Percentiles rank a stretch among this genome's conserved stretches.
Evolutionary conservation across 2,888 invertebrate genomes (phyloP).

Genomic region (Pyrgus malvae): DNA sequence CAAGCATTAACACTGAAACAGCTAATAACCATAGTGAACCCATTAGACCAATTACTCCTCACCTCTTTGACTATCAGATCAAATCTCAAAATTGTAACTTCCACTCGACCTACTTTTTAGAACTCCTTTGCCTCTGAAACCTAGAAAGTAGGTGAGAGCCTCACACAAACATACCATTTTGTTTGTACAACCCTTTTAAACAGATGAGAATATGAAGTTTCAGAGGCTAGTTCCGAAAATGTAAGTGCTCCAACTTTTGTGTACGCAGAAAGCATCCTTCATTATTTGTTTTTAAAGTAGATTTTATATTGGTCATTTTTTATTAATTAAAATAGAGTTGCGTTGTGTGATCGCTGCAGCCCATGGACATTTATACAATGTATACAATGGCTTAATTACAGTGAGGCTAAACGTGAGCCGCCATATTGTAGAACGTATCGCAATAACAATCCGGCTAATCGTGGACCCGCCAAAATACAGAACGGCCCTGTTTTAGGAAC

Average conservation of each 20-base stretch:
- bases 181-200: slow-evolving; percentile 19
- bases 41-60: no score
- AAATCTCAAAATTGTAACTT: slow-evolving; percentile 9
- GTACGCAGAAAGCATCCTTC: slow-evolving; percentile 9
- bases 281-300: slow-evolving; percentile 15
- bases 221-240: slow-evolving; percentile 22
- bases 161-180: slow-evolving; percentile 14
- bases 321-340: no score
- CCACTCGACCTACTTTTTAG: slow-evolving; percentile 15
- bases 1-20: no score
- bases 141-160: slow-evolving; percentile 25
- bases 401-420: no score
- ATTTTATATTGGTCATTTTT: neutral
- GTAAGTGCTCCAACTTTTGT: slow-evolving; percentile 20
- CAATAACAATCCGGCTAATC: no score
- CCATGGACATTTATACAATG: no score
- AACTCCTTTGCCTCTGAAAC: slow-evolving; percentile 20
- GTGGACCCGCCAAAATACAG: no score
- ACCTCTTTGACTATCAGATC: slow-evolving; percentile 8
- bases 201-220: slow-evolving; percentile 23
- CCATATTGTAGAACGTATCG: no score
- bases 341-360: no score
- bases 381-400: no score
- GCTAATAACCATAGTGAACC: no score
- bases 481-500: no score